Evolutionary conservation across 1,140 invertebrate species (phyloP).

Genomic region (Cherax destructor): DNA sequence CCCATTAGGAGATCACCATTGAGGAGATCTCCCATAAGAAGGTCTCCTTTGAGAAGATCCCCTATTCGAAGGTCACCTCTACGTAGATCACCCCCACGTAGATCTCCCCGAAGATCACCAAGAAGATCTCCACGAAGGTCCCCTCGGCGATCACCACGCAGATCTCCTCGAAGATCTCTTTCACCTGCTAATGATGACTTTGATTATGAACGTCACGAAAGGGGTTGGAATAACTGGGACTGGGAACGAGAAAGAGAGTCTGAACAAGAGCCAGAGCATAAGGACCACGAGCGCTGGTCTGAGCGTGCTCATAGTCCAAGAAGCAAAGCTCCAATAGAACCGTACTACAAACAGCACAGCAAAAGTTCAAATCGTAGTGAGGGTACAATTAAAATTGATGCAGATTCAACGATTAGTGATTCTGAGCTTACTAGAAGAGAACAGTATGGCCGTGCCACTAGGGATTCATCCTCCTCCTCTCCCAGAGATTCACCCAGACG

Average conservation of each 20-base stretch:
- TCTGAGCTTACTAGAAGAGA: slow-evolving; percentile 74
- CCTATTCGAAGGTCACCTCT: slow-evolving; percentile 19
- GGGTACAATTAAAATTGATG: slow-evolving; percentile 62
- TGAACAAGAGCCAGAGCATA: slow-evolving; percentile 12
- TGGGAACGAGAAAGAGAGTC: slow-evolving; percentile 31
- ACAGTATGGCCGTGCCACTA: slow-evolving; percentile 43
- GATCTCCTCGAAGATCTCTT: slow-evolving; percentile 30
- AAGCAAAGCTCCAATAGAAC: neutral
- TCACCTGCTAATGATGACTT: slow-evolving; percentile 28
- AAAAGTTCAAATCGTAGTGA: slow-evolving; percentile 21
- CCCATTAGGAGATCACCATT: slow-evolving; percentile 41
- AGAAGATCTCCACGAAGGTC: slow-evolving; percentile 37
- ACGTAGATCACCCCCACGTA: slow-evolving; percentile 33
- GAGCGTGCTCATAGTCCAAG: neutral
- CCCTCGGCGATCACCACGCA: slow-evolving; percentile 8
- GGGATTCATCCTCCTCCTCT: slow-evolving; percentile 39
- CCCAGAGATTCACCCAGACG: slow-evolving; percentile 73
- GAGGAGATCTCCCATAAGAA: slow-evolving; percentile 20
- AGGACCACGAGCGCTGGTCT: neutral
- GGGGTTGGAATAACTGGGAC: slow-evolving; percentile 29
- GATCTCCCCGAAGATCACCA: slow-evolving; percentile 33
- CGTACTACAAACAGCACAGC: neutral
- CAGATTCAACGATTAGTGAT: slow-evolving; percentile 78
- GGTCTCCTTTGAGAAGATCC: slow-evolving; percentile 39
- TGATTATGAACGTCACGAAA: slow-evolving; percentile 4